Evolutionary conservation across 1,140 invertebrate genomes (phyloP).

Genomic region (Glossosoma conforme): DNA sequence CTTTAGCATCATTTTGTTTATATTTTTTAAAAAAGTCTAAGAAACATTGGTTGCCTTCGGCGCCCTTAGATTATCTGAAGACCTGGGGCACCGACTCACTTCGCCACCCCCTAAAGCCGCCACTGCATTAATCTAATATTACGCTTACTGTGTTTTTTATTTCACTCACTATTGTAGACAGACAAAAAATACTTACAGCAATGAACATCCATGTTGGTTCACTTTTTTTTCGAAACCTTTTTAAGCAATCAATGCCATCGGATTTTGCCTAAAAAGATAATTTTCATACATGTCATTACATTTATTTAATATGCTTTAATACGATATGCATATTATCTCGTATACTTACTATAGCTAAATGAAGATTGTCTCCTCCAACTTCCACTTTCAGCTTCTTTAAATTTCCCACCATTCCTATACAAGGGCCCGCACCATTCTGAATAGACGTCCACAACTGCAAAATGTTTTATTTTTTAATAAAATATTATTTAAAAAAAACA

Average conservation of each 20-base stretch:
- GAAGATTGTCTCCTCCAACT: conserved; percentile 74
- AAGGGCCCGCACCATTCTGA: conserved; percentile 92
- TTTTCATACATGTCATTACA: not conserved
- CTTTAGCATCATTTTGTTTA: no score
- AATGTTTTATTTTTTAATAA: conserved; percentile 4
- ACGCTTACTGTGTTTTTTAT: no score
- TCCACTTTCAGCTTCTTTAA: conserved; percentile 88
- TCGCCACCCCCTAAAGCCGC: no score
- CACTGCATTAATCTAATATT: no score
- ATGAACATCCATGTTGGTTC: conserved; percentile 90
- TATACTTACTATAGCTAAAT: conserved; percentile 70
- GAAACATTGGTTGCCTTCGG: no score
- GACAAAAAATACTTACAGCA: conserved; percentile 56
- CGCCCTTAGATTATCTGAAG: no score
- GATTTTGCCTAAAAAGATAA: conserved; percentile 66
- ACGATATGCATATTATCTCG: not conserved
- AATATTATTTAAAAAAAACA: no score
- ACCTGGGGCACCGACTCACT: no score
- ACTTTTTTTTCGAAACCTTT: conserved; percentile 79
- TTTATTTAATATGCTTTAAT: not conserved
- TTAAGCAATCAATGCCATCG: conserved; percentile 72
- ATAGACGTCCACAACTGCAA: conserved; percentile 80
- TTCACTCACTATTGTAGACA: no score
- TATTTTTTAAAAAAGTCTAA: no score
- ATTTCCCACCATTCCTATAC: conserved; percentile 78